Percentiles rank a stretch among this genome's conserved stretches.
Conservation (phyloP, 2,888 invertebrate species). For the Drymonia ruficornis region DNA sequence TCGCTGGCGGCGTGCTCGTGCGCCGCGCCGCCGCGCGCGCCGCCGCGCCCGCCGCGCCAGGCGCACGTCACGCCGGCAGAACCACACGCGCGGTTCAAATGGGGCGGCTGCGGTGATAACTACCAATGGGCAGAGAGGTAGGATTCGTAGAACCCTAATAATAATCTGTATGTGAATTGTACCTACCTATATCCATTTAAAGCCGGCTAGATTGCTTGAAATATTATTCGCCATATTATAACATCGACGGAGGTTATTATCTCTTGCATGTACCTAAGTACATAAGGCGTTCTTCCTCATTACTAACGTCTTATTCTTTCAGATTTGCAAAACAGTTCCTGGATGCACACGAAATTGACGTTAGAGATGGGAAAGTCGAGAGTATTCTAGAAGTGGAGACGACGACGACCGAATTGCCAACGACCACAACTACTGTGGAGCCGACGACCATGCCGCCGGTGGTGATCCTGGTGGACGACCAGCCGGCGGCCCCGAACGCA, state of each 20-base stretch:
- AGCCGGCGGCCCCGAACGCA: slow-evolving; percentile 69
- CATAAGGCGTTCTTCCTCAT: too few relatives aligned
- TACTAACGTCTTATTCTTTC: not conserved
- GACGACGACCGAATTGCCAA: slow-evolving; percentile 61
- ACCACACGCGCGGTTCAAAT: slow-evolving; percentile 90
- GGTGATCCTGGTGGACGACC: slow-evolving; percentile 77
- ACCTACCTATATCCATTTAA: too few relatives aligned
- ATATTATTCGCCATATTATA: too few relatives aligned
- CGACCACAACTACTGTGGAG: slow-evolving; percentile 55
- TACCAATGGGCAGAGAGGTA: slow-evolving; percentile 88
- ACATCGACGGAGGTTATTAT: too few relatives aligned
- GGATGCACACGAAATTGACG: slow-evolving; percentile 86
- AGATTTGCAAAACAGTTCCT: slow-evolving; percentile 89
- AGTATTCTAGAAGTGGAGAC: slow-evolving; percentile 64
- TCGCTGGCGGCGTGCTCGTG: slow-evolving; percentile 91
- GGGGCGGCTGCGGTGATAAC: slow-evolving; percentile 95
- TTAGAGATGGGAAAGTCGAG: slow-evolving; percentile 72
- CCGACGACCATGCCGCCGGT: slow-evolving; percentile 68
- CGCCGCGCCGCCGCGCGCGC: slow-evolving; percentile 88
- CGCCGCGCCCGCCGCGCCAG: slow-evolving; percentile 81
- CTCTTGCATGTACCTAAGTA: too few relatives aligned
- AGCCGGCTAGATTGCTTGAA: too few relatives aligned
- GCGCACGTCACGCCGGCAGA: slow-evolving; percentile 87
- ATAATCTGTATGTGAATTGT: too few relatives aligned
- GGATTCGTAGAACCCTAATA: too few relatives aligned